A percentile compares a stretch with the other conserved stretches of the same genome.
These are phyloP conservation scores for Apamea sordens DNA, from an alignment of 2,888 invertebrate genomes.

Conservation along the genomic window DNA sequence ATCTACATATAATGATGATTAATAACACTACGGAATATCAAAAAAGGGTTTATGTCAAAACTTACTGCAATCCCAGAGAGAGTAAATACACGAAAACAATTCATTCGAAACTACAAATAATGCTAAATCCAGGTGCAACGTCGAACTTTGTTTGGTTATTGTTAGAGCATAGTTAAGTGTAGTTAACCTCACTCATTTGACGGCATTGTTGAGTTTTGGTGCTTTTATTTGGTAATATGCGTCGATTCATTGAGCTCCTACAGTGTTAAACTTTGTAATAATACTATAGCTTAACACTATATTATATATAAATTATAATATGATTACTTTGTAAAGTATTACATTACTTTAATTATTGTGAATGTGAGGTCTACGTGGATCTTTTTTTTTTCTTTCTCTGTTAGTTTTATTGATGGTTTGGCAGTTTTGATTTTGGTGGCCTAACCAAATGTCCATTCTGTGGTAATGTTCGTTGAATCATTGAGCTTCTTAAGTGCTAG, in stretches of 20 bases:
- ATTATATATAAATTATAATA: too few species aligned
- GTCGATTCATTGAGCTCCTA: neutral
- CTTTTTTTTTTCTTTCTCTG: too few species aligned
- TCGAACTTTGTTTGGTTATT: conserved; percentile 43
- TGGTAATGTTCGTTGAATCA: too few species aligned
- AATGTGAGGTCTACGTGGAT: too few species aligned
- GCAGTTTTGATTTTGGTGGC: too few species aligned
- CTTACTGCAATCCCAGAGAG: conserved; percentile 2
- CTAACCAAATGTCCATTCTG: too few species aligned
- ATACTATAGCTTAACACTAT: too few species aligned
- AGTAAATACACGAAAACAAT: conserved; percentile 16
- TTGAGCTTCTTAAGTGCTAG: too few species aligned
- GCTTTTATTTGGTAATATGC: neutral
- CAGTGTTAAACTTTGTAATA: too few species aligned
- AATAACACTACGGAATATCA: neutral
- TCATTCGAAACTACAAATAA: conserved; percentile 14
- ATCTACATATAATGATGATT: neutral
- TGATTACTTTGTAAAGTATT: too few species aligned
- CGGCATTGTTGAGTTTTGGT: conserved; percentile 1
- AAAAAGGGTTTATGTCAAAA: neutral
- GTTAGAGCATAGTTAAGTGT: conserved; percentile 24
- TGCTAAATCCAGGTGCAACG: conserved; percentile 21
- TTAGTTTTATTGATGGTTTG: too few species aligned
- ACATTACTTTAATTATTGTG: too few species aligned
- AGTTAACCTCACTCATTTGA: conserved; percentile 13